Base-by-base conservation (phyloP, 2,797 vertebrate species). In the Pseudochaenichthys georgianus region DNA sequence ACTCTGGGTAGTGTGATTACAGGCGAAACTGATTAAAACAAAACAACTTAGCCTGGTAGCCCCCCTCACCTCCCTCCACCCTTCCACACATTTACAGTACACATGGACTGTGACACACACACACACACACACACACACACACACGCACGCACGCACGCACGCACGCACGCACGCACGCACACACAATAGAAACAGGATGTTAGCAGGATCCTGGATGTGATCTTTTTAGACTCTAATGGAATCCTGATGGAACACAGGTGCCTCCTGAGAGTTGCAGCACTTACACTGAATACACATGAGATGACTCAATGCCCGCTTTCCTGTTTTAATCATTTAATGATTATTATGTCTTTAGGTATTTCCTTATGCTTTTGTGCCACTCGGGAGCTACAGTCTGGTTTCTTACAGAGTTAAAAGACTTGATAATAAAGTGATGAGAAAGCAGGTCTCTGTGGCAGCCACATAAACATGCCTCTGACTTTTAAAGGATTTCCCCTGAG, bases 1-100 rank as follows among this genome's bases (percentile, higher is more conserved):
- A 83, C 82, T 82, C 76, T 51, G 74, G 87, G 82, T 73, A 73
- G 85, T 85, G 87, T 92, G 91, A 94, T 93, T 93, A 91, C 90
- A 94, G 89, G 86, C 83, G 77, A 89, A 94, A 90, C 90, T 91
- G 91, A 94, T 95, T 93, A 93, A 94, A 94, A 92, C 89, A 90
- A 92, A 94, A 93, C 91, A 93, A 89, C 80, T 78, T 74, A 81
- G 78, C 50, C 64, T 55, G 23, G 67, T 57, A 61, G 76, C 73
- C 68, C 63, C 41, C n/a, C 34, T 38, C 28, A 28, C 10, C 64
- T 58, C 62, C 72, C 58, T 51, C 31, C 19, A 50, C 81, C 80
- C 70, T 73, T 34, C 64, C 53, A 71, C 68, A 75, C 64, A 88
- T 54, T 69, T 60, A 87, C 84, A 80, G 66, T 77, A 73, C 70